These are phyloP conservation scores for Eumacrocentrus americanus DNA, from an alignment of 2,888 invertebrate genomes.

Conservation along the genomic window DNA sequence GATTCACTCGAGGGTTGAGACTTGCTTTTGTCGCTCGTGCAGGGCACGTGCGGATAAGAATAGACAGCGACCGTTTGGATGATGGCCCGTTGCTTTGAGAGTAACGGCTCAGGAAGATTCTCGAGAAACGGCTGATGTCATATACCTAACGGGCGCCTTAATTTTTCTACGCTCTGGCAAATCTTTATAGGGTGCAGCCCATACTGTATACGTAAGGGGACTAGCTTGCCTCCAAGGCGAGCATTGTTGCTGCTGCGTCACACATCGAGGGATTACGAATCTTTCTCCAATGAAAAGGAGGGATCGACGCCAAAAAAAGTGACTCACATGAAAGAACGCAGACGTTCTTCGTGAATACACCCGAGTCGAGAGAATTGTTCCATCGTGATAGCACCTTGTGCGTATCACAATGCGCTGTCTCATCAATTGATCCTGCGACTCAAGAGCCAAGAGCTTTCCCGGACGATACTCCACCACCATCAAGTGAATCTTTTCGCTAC, in stretches of 20 bases:
- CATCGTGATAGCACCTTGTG: slow-evolving; percentile 38
- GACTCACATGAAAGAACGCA: slow-evolving; percentile 47
- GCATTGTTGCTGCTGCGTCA: too few relatives aligned
- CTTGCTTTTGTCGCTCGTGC: slow-evolving; percentile 40
- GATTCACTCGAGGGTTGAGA: slow-evolving; percentile 34
- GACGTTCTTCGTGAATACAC: slow-evolving; percentile 41
- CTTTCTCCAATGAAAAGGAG: too few relatives aligned
- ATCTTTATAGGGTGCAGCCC: slow-evolving; percentile 7
- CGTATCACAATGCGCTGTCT: slow-evolving; percentile 44
- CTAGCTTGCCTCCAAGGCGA: too few relatives aligned
- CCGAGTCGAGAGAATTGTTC: slow-evolving; percentile 39
- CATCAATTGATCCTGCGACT: slow-evolving; percentile 40
- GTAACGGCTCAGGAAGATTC: slow-evolving; percentile 22
- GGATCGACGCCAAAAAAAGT: slow-evolving; percentile 10
- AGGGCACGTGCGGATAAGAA: slow-evolving; percentile 47
- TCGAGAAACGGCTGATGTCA: slow-evolving; percentile 16
- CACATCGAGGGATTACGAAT: too few relatives aligned
- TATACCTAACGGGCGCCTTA: slow-evolving; percentile 25
- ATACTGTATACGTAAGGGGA: not conserved
- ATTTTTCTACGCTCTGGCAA: slow-evolving; percentile 25
- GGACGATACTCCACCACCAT: slow-evolving; percentile 42
- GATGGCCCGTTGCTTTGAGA: slow-evolving; percentile 28
- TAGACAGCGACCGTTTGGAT: slow-evolving; percentile 38
- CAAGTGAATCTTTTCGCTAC: slow-evolving; percentile 38
- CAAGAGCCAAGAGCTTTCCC: slow-evolving; percentile 39